phyloP scores from a whole-genome alignment of 1,140 invertebrate genomes.

The Diorhabda carinulata region DNA sequence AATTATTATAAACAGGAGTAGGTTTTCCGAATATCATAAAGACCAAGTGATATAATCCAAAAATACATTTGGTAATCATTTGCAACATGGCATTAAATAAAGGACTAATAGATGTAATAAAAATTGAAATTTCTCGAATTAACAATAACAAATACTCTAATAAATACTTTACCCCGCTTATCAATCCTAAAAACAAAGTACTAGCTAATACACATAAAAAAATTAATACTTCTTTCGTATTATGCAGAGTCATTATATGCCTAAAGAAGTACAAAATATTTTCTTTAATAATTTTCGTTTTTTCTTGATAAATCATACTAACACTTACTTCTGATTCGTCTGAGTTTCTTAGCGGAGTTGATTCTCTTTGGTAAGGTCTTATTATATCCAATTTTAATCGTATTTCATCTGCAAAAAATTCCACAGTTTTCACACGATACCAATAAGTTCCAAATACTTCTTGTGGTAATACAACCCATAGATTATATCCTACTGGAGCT shows the following conservation, averaged over 20 bases:
- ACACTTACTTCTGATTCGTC: neutral
- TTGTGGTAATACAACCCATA: conserved; percentile 34
- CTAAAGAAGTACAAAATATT: conserved; percentile 22
- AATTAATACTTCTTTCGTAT: conserved; percentile 31
- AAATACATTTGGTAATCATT: conserved; percentile 39
- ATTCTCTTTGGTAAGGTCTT: conserved; percentile 18
- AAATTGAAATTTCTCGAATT: conserved; percentile 36
- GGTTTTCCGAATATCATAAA: conserved; percentile 42
- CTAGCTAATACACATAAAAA: conserved; percentile 31
- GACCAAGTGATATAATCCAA: conserved; percentile 41
- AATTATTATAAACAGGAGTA: conserved; percentile 12
- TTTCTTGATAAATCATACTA: conserved; percentile 9
- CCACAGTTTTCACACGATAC: conserved; percentile 36
- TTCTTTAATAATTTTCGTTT: conserved; percentile 16
- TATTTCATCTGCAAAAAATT: conserved; percentile 35
- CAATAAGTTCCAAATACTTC: conserved; percentile 37
- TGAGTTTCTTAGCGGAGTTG: neutral
- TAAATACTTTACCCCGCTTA: conserved; percentile 30
- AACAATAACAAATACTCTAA: conserved; percentile 36
- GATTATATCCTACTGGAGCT: conserved; percentile 32
- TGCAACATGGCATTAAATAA: conserved; percentile 45
- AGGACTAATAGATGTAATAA: conserved; percentile 44
- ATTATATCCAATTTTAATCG: conserved; percentile 33
- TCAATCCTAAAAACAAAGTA: conserved; percentile 25
- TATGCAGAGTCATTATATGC: conserved; percentile 24